Conservation (phyloP, 2,113 vertebrate species). For the Grallaria varia region DNA sequence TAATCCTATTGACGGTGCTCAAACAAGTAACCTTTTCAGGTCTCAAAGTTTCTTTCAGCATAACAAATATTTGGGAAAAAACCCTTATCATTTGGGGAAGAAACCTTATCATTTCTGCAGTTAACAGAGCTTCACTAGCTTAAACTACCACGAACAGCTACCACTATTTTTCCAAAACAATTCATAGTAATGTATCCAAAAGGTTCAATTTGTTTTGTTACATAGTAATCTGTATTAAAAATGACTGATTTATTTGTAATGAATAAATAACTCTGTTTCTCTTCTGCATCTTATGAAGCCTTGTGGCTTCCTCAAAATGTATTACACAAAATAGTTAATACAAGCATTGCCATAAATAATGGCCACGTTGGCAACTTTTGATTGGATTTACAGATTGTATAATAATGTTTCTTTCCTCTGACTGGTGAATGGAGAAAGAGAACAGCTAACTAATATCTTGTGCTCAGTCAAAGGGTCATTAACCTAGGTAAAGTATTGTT, state of each 20-base stretch:
- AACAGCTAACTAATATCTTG: not conserved
- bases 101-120: not conserved
- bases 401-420: not conserved
- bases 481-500: not conserved
- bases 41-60: slow-evolving; percentile 12
- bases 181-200: not conserved
- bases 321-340: not conserved
- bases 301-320: not conserved
- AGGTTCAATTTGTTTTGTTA: not conserved
- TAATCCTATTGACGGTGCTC: slow-evolving; percentile 28
- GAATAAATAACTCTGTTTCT: not conserved
- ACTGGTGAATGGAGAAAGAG: not conserved
- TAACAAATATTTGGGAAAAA: slow-evolving; percentile 1
- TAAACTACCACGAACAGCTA: not conserved
- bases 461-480: not conserved
- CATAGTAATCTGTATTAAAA: not conserved
- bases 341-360: not conserved
- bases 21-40: slow-evolving; percentile 19
- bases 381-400: not conserved
- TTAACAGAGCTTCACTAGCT: not conserved
- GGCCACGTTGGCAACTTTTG: not conserved
- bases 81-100: not conserved
- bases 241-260: not conserved
- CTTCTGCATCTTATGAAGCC: not conserved
- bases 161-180: not conserved